These are phyloP conservation scores for Chrysolina haemoptera DNA, from an alignment of 2,888 invertebrate genomes.

Conservation along the genomic window DNA sequence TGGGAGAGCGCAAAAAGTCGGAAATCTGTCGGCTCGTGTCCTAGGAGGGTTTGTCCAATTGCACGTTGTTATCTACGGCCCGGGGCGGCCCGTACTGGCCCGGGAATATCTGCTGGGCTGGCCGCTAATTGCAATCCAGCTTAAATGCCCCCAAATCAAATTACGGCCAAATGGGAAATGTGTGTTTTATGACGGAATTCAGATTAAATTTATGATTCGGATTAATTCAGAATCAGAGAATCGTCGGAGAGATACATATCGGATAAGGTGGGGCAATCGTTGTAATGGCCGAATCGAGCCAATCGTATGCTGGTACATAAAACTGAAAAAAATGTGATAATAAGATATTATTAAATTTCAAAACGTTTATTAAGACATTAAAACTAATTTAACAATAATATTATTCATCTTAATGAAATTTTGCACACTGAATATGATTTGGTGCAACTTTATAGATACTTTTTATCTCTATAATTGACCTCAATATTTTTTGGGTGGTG, in stretches of 20 bases:
- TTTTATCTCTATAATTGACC: too few relatives aligned
- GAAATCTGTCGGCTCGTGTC: slow-evolving; percentile 38
- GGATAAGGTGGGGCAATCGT: neutral
- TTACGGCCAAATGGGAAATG: slow-evolving; percentile 56
- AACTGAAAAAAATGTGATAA: too few relatives aligned
- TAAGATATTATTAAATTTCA: too few relatives aligned
- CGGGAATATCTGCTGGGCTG: slow-evolving; percentile 41
- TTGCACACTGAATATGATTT: too few relatives aligned
- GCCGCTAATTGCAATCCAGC: slow-evolving; percentile 56
- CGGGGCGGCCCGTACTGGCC: slow-evolving; percentile 53
- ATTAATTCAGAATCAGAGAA: slow-evolving; percentile 42
- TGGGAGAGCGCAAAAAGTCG: slow-evolving; percentile 25
- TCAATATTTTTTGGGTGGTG: too few relatives aligned
- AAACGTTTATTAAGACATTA: too few relatives aligned
- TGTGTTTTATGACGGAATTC: slow-evolving; percentile 50
- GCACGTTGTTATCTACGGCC: slow-evolving; percentile 57
- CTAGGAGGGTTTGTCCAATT: slow-evolving; percentile 51
- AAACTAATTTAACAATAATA: too few relatives aligned
- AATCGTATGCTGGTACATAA: neutral
- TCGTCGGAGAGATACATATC: neutral
- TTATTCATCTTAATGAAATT: too few relatives aligned
- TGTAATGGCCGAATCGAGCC: neutral
- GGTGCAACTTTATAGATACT: too few relatives aligned
- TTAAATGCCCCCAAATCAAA: slow-evolving; percentile 59
- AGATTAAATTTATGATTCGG: slow-evolving; percentile 49